Base-by-base conservation (phyloP, 1,140 invertebrate species). In the Popillia japonica region DNA sequence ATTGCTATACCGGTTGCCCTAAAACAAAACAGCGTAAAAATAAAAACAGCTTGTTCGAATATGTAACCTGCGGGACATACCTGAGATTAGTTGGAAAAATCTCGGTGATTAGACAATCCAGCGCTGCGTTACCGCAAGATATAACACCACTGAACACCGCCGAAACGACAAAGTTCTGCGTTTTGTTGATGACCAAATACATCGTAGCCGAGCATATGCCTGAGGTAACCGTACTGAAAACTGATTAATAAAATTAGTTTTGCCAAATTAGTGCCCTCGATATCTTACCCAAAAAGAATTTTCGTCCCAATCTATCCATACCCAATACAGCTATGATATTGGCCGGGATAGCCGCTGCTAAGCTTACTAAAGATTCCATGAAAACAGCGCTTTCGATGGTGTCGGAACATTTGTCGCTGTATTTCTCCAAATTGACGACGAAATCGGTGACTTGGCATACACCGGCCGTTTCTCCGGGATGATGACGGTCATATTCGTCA, bases 101-200 rank as follows among this genome's bases (percentile, higher is more conserved):
- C 89, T 96, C 94, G 22, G 94, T 95, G 83, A 95, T 95, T 78
- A 96, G 90, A 87, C 95, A 96, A 88, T 96, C 95, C 17, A 96
- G 88, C 0, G 94, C 94, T 10, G 95, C 95, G 86, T 96, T 96
- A 75, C 94, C 95, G 86, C 95, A 96, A 77, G 94, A 96, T 79
- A 96, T 96, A 61, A 95, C 94, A 61, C 94, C 93, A 82, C 94
- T 95, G 86, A 96, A 96, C 80, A 95, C 89, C 27, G 95, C 95
- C 79, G 94, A 95, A 59, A 95, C 93, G 61, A 94, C 90, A 61
- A 96, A 88, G 87, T 96, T 96, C 82, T 95, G 94, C 14, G 90
- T 89, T 83, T 94, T 94, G 87, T 93, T 95, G 85, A 91, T 91
- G 41, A 96, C 94, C 82, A 95, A 94, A 87, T 94, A 95, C 90